A percentile compares a stretch with the other conserved stretches of the same genome.
Conservation (phyloP, 2,113 vertebrate genomes). For the Cyanoderma ruficeps region DNA sequence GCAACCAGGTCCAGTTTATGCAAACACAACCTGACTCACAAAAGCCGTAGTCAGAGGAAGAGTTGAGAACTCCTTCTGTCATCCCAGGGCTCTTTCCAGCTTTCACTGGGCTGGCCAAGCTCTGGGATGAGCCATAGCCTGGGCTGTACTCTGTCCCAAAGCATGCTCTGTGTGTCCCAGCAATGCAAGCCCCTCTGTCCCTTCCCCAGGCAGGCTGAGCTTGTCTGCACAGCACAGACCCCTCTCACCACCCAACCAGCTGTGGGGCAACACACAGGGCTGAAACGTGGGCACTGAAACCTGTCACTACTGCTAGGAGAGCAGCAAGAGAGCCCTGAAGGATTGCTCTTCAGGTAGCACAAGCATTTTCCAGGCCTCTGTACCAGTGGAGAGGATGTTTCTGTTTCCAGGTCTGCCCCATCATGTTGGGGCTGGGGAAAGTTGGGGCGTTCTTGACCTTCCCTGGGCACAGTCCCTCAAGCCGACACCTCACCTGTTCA, state of each 20-base stretch:
- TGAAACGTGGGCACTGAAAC: neutral
- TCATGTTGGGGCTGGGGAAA: neutral
- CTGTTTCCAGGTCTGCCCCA: neutral
- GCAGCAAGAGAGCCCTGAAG: neutral
- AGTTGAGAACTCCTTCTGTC: conserved; percentile 37
- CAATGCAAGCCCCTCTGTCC: neutral
- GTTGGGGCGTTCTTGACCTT: neutral
- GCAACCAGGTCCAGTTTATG: conserved; percentile 52
- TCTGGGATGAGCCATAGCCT: neutral
- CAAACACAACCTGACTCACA: conserved; percentile 65
- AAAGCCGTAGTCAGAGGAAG: neutral
- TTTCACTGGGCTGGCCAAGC: neutral
- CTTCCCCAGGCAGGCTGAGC: neutral
- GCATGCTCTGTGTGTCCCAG: neutral
- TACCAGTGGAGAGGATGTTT: neutral
- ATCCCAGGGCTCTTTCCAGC: neutral
- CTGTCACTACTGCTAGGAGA: neutral
- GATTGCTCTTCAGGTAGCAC: neutral
- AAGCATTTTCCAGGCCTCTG: neutral
- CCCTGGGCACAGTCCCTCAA: neutral
- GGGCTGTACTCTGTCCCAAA: neutral
- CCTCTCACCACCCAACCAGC: neutral
- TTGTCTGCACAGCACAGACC: neutral
- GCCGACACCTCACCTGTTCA: neutral
- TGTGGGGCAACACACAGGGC: neutral